Evolutionary conservation across 2,113 vertebrate species (phyloP), one percentile per base, ranked within the genome.

Genomic region (Chamaea fasciata): DNA sequence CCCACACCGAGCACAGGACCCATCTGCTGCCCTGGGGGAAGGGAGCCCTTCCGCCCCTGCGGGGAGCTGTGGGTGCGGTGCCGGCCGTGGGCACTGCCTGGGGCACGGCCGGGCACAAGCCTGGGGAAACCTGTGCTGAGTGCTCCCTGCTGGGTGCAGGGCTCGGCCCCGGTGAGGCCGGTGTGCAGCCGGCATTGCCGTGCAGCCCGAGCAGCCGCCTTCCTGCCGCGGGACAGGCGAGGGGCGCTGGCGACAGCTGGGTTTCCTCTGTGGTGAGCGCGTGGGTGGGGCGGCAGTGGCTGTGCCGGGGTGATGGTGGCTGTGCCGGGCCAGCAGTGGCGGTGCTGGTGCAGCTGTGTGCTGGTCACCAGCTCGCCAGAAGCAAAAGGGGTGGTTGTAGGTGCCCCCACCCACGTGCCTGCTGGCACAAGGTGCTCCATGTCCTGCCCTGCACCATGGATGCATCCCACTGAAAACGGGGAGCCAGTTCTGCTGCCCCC

Each of bases 221-320:
- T 76, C 79, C 93, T 94, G 91, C 39, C 0, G 86, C 9, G 8
- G 71, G 80, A 39, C 17, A 0, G 41, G 56, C 8, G 14, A 83
- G 87, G 87, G 89, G 83, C 7, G 68, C 94, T 49, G 69, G 53
- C 26, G 4, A 24, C n/a, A 4, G 20, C 62, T 1, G 71, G 31
- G 89, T 18, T 96, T 96, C 96, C 96, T 95, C 49, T 96, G 96
- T 0, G 96, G 93, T 22, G 87, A 94, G 90, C 11, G 7, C 2
- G 56, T 67, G 76, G 96, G 96, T 53, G 76, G 52, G 41, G 65
- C 13, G 3, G 64, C 39, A 4, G 41, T 0, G 24, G 47, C 90
- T 28, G 31, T 42, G 64, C 79, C 7, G 50, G 57, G 27, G 22
- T 13, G 44, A 3, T 1, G 53, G 22, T 44, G 83, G 15, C 83